These are phyloP conservation scores for Melolontha melolontha DNA, from an alignment of 2,888 invertebrate genomes.

Conservation along the genomic window DNA sequence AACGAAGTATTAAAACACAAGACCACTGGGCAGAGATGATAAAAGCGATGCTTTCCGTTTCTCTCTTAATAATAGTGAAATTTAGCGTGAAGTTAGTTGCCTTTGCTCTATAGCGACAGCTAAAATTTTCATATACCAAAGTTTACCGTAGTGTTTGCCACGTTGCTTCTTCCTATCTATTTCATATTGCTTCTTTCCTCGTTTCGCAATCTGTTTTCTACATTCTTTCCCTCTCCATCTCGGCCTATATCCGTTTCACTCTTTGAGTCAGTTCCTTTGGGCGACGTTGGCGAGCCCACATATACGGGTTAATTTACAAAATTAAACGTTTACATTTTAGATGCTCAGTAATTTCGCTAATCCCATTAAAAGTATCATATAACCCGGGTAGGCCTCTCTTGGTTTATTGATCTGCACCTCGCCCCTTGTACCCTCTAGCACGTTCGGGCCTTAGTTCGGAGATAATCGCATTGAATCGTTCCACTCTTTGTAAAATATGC, in stretches of 20 bases:
- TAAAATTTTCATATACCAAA: conserved; percentile 7
- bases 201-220: conserved; percentile 2
- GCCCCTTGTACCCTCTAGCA: conserved; percentile 47
- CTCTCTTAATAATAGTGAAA: conserved; percentile 19
- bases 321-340: conserved; percentile 62
- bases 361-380: conserved; percentile 66
- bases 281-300: conserved; percentile 22
- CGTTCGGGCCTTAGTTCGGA: conserved; percentile 46
- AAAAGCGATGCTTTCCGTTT: neutral
- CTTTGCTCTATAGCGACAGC: conserved; percentile 6
- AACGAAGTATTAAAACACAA: conserved; percentile 32
- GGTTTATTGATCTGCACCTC: conserved; percentile 62
- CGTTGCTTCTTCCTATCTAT: neutral
- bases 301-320: conserved; percentile 47
- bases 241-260: neutral
- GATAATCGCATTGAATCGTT: conserved; percentile 33
- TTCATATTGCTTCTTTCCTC: neutral
- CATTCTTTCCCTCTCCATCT: neutral
- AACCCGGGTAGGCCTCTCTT: conserved; percentile 58
- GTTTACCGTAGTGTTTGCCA: neutral
- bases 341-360: conserved; percentile 65
- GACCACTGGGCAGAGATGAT: neutral
- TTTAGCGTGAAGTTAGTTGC: conserved; percentile 14
- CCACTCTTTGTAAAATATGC: neutral
- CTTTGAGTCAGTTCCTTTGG: neutral